Conservation (phyloP, 2,888 invertebrate species). For the Embidobia sp. region DNA sequence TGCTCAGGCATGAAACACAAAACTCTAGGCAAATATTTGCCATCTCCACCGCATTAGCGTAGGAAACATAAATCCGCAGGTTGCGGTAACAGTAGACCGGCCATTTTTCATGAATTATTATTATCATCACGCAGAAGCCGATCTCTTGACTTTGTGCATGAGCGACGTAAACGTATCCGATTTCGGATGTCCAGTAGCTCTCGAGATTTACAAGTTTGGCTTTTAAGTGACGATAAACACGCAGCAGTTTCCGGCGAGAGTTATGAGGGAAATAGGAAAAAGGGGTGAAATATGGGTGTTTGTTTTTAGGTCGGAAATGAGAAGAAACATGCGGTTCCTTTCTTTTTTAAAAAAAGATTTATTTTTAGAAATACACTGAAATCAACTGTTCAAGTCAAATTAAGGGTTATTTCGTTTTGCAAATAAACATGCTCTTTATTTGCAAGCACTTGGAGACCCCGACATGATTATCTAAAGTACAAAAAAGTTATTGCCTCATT, state of each 20-base stretch:
- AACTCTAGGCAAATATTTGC: constrained; percentile 27
- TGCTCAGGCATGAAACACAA: constrained; percentile 12
- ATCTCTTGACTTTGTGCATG: constrained; percentile 1
- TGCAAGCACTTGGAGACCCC: too few species aligned
- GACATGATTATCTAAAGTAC: too few species aligned
- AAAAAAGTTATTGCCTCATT: too few species aligned
- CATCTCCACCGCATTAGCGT: not conserved
- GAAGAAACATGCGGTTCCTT: too few species aligned
- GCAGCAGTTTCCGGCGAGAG: constrained; percentile 21
- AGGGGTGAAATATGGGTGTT: constrained; percentile 1
- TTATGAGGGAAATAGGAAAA: constrained; percentile 11
- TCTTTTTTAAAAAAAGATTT: too few species aligned
- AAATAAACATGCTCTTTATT: too few species aligned
- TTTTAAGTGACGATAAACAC: constrained; percentile 26
- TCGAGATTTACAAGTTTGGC: constrained; percentile 24
- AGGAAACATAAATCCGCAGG: constrained; percentile 17
- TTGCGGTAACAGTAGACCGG: constrained; percentile 13
- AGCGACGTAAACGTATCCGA: constrained; percentile 33
- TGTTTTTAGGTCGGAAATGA: too few species aligned
- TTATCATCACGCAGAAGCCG: too few species aligned
- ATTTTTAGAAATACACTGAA: too few species aligned
- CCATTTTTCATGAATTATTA: constrained; percentile 6
- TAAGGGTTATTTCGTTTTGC: too few species aligned
- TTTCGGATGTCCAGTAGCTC: constrained; percentile 50
- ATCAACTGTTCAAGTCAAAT: too few species aligned